A percentile compares a stretch with the other conserved stretches of the same genome.
phyloP scores from a whole-genome alignment of 2,797 vertebrate genomes.

The Coendou prehensilis region DNA sequence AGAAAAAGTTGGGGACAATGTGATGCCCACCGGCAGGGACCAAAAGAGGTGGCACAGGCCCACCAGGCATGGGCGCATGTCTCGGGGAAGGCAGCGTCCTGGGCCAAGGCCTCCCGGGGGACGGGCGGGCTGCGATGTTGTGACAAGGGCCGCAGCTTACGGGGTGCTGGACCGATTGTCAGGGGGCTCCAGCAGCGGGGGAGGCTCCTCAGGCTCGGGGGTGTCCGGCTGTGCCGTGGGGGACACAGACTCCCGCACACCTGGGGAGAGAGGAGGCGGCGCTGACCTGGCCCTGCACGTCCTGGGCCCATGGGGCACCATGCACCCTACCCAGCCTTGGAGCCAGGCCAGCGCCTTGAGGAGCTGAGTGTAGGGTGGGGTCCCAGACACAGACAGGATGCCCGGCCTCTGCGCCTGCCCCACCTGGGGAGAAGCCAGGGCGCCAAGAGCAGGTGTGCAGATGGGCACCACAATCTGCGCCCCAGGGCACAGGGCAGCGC shows the following conservation, averaged over 20 bases:
- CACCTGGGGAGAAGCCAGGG: not conserved
- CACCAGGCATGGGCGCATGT: not conserved
- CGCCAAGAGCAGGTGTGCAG: too few species aligned
- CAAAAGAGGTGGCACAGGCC: not conserved
- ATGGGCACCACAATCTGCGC: not conserved
- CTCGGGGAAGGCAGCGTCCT: too few species aligned
- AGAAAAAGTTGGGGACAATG: not conserved
- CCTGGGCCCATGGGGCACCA: not conserved
- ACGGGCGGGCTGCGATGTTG: not conserved
- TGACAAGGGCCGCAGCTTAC: constrained; percentile 89
- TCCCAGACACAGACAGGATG: not conserved
- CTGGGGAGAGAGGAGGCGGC: constrained; percentile 84
- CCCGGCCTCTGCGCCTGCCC: not conserved
- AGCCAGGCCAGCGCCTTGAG: not conserved
- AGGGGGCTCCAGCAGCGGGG: constrained; percentile 94
- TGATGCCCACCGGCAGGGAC: not conserved
- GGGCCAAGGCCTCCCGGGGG: not conserved
- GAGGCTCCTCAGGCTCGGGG: constrained; percentile 92
- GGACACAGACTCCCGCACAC: constrained; percentile 97
- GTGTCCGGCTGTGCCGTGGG: constrained; percentile 92
- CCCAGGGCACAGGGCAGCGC: not conserved
- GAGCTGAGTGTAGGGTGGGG: not conserved
- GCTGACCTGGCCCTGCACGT: rapidly evolving
- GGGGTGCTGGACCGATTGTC: constrained; percentile 92
- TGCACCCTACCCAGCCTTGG: not conserved